Percentiles rank a stretch among this genome's conserved stretches.
Evolutionary conservation across 2,113 vertebrate species (phyloP).

Genomic region (Xyliphius kryptos): DNA sequence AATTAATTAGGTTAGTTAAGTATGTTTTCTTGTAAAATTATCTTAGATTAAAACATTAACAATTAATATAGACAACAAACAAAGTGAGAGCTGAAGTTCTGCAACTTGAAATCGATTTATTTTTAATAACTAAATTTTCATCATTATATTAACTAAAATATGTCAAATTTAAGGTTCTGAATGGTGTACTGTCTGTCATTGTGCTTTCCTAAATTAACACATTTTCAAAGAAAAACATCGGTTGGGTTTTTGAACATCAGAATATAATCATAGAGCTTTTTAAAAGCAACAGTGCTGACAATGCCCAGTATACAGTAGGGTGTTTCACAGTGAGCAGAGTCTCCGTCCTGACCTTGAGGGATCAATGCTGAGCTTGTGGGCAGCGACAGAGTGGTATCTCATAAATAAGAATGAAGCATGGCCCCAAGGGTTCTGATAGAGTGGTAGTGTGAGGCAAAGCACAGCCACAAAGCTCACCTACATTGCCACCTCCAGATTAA

Average conservation of each 20-base stretch:
- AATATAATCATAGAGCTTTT: conserved; percentile 8
- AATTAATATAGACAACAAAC: neutral
- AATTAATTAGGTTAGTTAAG: too few species aligned
- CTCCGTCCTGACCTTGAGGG: conserved; percentile 62
- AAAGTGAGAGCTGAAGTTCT: neutral
- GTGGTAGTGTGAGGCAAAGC: conserved; percentile 41
- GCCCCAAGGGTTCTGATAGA: conserved; percentile 45
- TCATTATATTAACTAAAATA: too few species aligned
- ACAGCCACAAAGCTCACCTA: conserved; percentile 45
- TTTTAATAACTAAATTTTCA: too few species aligned
- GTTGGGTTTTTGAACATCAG: neutral
- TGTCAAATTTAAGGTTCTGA: too few species aligned
- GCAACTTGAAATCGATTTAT: too few species aligned
- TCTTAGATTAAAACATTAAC: neutral
- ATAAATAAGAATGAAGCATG: conserved; percentile 72
- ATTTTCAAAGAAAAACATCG: neutral
- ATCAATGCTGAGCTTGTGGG: conserved; percentile 55
- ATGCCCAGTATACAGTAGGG: conserved; percentile 23
- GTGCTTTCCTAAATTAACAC: too few species aligned
- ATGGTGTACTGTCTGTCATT: too few species aligned
- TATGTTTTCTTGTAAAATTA: too few species aligned
- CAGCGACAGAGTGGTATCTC: conserved; percentile 58
- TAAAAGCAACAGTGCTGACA: neutral
- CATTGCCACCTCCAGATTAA: conserved; percentile 58
- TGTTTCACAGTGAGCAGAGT: conserved; percentile 22